These are phyloP conservation scores for Psittacula derbiana DNA, from an alignment of 2,797 vertebrate species.

Conservation along the genomic window DNA sequence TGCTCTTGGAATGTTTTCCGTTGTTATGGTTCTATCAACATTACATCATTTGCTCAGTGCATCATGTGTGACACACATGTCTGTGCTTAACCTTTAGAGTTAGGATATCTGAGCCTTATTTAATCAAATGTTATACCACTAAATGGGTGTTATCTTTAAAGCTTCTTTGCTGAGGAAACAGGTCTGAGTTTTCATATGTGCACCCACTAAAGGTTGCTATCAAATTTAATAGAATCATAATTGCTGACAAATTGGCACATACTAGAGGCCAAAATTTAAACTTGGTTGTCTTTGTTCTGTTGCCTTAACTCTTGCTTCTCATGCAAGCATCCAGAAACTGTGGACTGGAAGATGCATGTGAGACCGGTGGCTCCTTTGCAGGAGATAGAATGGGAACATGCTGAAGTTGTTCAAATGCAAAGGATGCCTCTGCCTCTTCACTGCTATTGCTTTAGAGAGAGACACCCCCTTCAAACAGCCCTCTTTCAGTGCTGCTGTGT, in stretches of 20 bases:
- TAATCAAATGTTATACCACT: slow-evolving; percentile 59
- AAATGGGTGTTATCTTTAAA: slow-evolving; percentile 51
- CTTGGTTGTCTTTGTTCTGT: slow-evolving; percentile 60
- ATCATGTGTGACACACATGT: slow-evolving; percentile 67
- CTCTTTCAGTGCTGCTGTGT: not conserved
- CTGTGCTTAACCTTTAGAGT: slow-evolving; percentile 54
- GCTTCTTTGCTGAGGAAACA: slow-evolving; percentile 30
- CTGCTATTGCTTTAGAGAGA: not conserved
- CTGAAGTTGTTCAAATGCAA: not conserved
- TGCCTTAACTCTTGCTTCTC: slow-evolving; percentile 61
- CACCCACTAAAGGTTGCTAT: not conserved
- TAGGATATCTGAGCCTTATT: slow-evolving; percentile 48
- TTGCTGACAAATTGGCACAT: not conserved
- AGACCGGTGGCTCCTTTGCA: not conserved
- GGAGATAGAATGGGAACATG: not conserved
- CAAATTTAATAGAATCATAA: slow-evolving; percentile 31
- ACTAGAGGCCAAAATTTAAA: slow-evolving; percentile 58
- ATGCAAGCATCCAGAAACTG: not conserved
- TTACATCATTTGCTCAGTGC: slow-evolving; percentile 65
- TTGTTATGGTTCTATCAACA: slow-evolving; percentile 58
- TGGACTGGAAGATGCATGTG: not conserved
- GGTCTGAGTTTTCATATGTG: not conserved
- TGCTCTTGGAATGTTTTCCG: slow-evolving; percentile 42
- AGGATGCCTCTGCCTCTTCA: not conserved
- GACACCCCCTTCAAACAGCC: not conserved